Evolutionary conservation across 2,888 invertebrate genomes (phyloP).

Genomic region (Apamea sordens): DNA sequence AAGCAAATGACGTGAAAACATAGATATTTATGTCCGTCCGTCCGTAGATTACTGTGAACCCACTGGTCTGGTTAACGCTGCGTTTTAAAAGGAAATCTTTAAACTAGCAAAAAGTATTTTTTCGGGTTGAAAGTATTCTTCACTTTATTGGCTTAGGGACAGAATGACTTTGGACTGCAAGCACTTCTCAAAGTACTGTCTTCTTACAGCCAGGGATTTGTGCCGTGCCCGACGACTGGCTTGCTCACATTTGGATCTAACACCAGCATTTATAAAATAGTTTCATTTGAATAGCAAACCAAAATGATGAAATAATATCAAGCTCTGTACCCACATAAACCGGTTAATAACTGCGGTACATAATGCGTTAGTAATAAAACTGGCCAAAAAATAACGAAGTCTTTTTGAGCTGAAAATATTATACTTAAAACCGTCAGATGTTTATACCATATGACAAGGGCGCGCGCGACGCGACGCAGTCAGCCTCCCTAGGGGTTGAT

Average conservation of each 20-base stretch:
- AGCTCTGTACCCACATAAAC: not conserved
- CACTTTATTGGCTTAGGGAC: slow-evolving; percentile 25
- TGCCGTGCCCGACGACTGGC: slow-evolving; percentile 7
- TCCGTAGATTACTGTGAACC: slow-evolving; percentile 67
- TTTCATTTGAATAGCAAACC: not conserved
- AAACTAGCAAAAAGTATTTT: slow-evolving; percentile 17
- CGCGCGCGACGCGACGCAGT: slow-evolving; percentile 36
- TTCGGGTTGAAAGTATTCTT: slow-evolving; percentile 12
- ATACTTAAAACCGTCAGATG: slow-evolving; percentile 48
- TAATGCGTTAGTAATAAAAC: slow-evolving; percentile 36
- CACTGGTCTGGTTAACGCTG: slow-evolving; percentile 55
- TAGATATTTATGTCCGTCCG: slow-evolving; percentile 76
- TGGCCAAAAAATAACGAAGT: slow-evolving; percentile 43
- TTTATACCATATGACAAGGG: slow-evolving; percentile 64
- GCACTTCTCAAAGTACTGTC: slow-evolving; percentile 8
- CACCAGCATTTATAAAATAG: not conserved
- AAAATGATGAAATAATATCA: slow-evolving; percentile 1
- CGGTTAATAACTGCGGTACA: slow-evolving; percentile 22
- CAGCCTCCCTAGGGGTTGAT: slow-evolving; percentile 63
- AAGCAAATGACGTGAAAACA: slow-evolving; percentile 86
- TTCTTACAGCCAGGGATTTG: slow-evolving; percentile 18
- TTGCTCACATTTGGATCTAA: not conserved
- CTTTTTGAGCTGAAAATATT: slow-evolving; percentile 49
- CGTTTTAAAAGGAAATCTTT: slow-evolving; percentile 53
- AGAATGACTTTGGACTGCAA: slow-evolving; percentile 28